A percentile compares a stretch with the other conserved stretches of the same genome.
Evolutionary conservation across 2,113 vertebrate species (phyloP).

Genomic region (Carassius carassius): DNA sequence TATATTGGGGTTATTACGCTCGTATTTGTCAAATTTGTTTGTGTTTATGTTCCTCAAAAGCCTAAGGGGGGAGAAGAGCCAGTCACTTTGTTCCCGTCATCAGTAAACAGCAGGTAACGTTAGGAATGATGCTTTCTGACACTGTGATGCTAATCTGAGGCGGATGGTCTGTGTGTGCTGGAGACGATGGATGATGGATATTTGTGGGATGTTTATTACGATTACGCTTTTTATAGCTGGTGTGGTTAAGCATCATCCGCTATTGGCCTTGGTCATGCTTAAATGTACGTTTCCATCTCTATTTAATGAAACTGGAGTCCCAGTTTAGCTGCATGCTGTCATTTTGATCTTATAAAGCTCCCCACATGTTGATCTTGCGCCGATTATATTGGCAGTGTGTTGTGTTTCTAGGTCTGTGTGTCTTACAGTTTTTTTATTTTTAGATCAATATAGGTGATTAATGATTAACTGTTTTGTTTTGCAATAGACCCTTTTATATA

Average conservation of each 20-base stretch:
- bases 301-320: background rate
- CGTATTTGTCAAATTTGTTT: no score
- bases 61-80: conserved; percentile 2
- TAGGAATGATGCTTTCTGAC: conserved; percentile 10
- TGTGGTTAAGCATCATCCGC: background rate
- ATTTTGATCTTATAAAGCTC: background rate
- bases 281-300: background rate
- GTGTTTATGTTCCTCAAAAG: conserved; percentile 1
- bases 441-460: background rate
- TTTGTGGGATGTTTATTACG: background rate
- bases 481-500: background rate
- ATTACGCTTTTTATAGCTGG: background rate
- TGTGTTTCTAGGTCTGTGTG: background rate
- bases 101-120: conserved; percentile 34
- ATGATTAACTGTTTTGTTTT: background rate
- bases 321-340: background rate
- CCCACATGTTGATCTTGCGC: background rate
- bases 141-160: background rate
- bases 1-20: background rate
- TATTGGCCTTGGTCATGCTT: background rate
- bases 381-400: background rate
- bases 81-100: conserved; percentile 33
- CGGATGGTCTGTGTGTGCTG: background rate
- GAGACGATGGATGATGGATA: background rate
- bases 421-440: background rate